A percentile compares a stretch with the other conserved stretches of the same genome.
Conservation (phyloP, 2,888 invertebrate species). For the Agrotis exclamationis region DNA sequence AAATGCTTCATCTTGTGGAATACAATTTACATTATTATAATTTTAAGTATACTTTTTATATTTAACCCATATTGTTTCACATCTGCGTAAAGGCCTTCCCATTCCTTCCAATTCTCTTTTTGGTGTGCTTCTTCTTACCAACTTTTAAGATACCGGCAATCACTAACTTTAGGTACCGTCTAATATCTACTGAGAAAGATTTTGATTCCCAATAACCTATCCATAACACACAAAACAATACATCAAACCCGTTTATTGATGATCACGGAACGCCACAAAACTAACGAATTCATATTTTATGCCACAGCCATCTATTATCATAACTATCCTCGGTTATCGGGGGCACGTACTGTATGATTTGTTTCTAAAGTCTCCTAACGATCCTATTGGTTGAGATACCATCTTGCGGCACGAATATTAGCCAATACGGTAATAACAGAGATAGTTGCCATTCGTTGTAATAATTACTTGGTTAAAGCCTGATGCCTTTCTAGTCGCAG, state of each 20-base stretch:
- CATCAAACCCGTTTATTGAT: slow-evolving; percentile 40
- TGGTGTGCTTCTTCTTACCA: too few species aligned
- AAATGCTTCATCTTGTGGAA: neutral
- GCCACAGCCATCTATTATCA: slow-evolving; percentile 64
- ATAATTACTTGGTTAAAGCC: slow-evolving; percentile 68
- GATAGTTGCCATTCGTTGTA: slow-evolving; percentile 69
- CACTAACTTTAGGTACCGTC: too few species aligned
- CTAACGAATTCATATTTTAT: slow-evolving; percentile 61
- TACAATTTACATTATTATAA: neutral
- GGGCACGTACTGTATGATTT: slow-evolving; percentile 78
- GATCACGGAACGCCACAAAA: slow-evolving; percentile 42
- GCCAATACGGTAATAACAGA: slow-evolving; percentile 71
- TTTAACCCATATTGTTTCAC: too few species aligned
- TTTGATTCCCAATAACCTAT: neutral
- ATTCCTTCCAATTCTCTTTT: too few species aligned
- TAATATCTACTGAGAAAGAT: neutral
- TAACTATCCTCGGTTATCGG: slow-evolving; percentile 76
- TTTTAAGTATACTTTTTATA: neutral
- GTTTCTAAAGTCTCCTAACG: slow-evolving; percentile 79
- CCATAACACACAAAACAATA: slow-evolving; percentile 12
- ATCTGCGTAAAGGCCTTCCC: too few species aligned
- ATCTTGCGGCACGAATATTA: slow-evolving; percentile 80
- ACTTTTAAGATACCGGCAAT: too few species aligned
- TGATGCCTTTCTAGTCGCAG: slow-evolving; percentile 24
- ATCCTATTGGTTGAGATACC: slow-evolving; percentile 72